Conservation (phyloP, 2,113 vertebrate species). For the Apteryx mantelli region DNA sequence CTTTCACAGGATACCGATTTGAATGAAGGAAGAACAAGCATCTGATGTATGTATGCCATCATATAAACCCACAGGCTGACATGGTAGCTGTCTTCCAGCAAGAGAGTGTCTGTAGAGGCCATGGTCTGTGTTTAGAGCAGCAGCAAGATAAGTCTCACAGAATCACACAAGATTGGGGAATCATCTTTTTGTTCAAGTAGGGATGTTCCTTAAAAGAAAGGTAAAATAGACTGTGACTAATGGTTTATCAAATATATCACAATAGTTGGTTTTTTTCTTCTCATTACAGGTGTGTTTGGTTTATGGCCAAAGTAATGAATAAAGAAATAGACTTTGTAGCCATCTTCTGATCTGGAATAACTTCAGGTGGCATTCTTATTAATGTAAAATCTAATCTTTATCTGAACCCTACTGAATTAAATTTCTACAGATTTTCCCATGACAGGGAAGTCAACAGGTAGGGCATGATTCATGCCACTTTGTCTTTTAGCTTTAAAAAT, state of each 20-base stretch:
- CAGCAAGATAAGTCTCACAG: neutral
- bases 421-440: neutral
- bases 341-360: neutral
- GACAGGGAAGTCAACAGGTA: neutral
- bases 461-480: accelerated
- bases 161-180: neutral
- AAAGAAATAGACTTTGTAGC: neutral
- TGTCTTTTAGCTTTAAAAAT: neutral
- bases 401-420: neutral
- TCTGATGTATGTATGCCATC: neutral
- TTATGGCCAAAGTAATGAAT: neutral
- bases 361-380: neutral
- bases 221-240: neutral
- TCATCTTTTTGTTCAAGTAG: neutral
- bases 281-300: neutral
- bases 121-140: neutral
- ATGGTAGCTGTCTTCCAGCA: neutral
- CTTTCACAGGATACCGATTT: neutral
- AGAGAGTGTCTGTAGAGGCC: neutral
- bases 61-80: neutral
- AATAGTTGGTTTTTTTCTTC: neutral
- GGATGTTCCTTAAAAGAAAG: neutral
- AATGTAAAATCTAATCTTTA: neutral
- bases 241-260: neutral
- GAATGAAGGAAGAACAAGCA: neutral